Base-by-base conservation (phyloP, 2,797 vertebrate species). In the Myotis myotis region DNA sequence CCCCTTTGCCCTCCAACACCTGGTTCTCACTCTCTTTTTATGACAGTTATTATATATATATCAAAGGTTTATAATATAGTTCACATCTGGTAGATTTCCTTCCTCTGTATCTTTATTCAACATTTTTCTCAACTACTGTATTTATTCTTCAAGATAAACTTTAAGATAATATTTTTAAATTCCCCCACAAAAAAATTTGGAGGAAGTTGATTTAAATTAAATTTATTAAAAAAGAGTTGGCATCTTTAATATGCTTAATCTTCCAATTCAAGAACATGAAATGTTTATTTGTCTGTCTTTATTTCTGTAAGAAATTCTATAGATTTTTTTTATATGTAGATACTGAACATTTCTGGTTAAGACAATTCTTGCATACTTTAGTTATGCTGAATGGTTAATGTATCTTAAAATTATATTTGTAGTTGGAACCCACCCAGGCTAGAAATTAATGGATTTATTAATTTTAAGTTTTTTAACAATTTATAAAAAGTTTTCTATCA, bases 81-180 rank as follows among this genome's bases (percentile, higher is more conserved):
- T 89, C 68, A 62, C 4, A 89, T 33, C 30, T 57, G 8, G 4
- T 55, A 78, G 12, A 78, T 33, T 90, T 92, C 78, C 92, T 13
- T 11, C 41, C 10, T 91, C 16, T 74, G 16, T 87, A 75, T 22
- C 87, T 95, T 95, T 81, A 60, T 38, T 51, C 49, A 80, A 28
- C 4, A 20, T 41, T 80, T 80, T 95, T 93, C 53, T 60, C 55
- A 88, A 51, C 6, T 49, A 47, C 19, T 41, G 2, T 51, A 5
- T n/a, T 87, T 72, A 79, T 81, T 92, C 15, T 94, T 81, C 38
- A 87, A 74, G 49, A 51, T 93, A 74, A 81, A 28, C 8, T 9
- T 90, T 81, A 53, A 76, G n/a, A 55, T 84, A 81, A 55, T 89
- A 80, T 79, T 68, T 36, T 78, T 44, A 75, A 70, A 82, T 86